Evolutionary conservation across 2,888 invertebrate genomes (phyloP).

Genomic region (Hirtodrosophila histrioides): DNA sequence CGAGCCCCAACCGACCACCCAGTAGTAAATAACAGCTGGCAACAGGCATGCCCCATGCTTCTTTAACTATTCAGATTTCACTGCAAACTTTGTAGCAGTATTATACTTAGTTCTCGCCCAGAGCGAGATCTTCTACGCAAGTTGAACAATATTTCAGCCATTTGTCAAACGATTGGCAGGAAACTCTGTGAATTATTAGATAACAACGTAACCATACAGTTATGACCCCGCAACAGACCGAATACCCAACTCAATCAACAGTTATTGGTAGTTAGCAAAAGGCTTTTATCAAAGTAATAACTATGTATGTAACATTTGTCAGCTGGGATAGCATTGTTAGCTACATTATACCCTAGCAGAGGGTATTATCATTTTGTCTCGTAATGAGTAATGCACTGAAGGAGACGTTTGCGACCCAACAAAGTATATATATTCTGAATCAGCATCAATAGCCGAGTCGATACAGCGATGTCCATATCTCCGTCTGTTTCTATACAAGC

Average conservation of each 20-base stretch:
- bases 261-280: not conserved
- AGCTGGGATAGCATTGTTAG: too few species aligned
- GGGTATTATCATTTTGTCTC: too few species aligned
- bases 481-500: too few species aligned
- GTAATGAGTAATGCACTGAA: too few species aligned
- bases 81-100: not conserved
- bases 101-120: too few species aligned
- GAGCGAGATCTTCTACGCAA: conserved; percentile 4
- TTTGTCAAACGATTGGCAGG: not conserved
- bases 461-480: too few species aligned
- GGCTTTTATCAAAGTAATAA: not conserved
- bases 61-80: conserved; percentile 31
- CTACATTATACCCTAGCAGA: too few species aligned
- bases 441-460: too few species aligned
- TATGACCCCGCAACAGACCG: not conserved
- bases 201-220: conserved; percentile 3
- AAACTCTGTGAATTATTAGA: conserved; percentile 3
- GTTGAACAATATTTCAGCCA: not conserved
- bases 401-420: too few species aligned
- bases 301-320: too few species aligned
- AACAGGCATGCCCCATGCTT: not conserved
- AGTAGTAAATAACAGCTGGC: conserved; percentile 15
- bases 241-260: too few species aligned
- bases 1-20: conserved; percentile 3
- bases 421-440: too few species aligned